Conservation (phyloP, 2,797 vertebrate species). For the Alosa sapidissima region DNA sequence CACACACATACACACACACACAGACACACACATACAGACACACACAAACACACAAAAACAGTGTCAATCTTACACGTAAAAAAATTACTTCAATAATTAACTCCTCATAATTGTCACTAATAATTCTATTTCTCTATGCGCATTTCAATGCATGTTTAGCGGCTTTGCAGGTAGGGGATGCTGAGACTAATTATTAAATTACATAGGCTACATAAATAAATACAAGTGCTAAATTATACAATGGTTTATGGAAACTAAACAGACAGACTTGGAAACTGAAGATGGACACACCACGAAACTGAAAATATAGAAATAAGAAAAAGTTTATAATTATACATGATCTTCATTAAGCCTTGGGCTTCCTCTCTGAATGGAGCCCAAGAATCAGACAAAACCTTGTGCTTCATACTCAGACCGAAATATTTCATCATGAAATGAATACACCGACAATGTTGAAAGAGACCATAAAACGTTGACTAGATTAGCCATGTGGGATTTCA, state of each 20-base stretch:
- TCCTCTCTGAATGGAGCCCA: not conserved
- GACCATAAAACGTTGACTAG: not conserved
- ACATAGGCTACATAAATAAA: not conserved
- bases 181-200: not conserved
- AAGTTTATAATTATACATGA: not conserved
- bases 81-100: not conserved
- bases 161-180: not conserved
- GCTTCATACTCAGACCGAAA: not conserved
- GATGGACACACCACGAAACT: too few species aligned
- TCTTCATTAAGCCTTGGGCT: not conserved
- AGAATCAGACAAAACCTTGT: not conserved
- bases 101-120: not conserved
- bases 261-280: not conserved
- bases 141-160: not conserved
- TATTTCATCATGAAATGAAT: not conserved
- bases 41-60: too few species aligned
- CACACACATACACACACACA: too few species aligned
- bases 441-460: not conserved
- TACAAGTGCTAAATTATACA: not conserved
- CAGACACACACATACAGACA: too few species aligned
- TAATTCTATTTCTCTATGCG: not conserved
- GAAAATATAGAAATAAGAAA: not conserved
- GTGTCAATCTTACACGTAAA: slow-evolving; percentile 12
- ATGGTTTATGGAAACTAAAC: not conserved
- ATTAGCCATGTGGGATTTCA: not conserved